These are phyloP conservation scores for Brachycybe producta DNA, from an alignment of 2,888 invertebrate genomes.

Conservation along the genomic window DNA sequence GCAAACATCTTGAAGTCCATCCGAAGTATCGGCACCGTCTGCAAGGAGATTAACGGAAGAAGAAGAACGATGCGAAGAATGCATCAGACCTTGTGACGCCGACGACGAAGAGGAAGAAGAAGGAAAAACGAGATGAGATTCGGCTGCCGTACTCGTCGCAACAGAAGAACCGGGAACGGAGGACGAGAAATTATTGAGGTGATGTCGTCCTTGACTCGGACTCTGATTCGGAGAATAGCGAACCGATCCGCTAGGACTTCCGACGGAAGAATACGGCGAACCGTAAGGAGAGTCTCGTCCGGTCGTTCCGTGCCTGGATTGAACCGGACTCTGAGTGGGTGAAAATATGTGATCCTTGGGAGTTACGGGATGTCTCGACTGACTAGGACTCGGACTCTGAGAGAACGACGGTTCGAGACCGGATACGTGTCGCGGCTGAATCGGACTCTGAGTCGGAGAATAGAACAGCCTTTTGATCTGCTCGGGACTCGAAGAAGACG, in stretches of 20 bases:
- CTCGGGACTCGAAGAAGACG: slow-evolving; percentile 21
- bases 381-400: slow-evolving; percentile 20
- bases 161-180: slow-evolving; percentile 1
- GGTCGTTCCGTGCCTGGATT: slow-evolving; percentile 17
- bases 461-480: slow-evolving; percentile 42
- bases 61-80: neutral
- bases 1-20: slow-evolving; percentile 15
- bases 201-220: slow-evolving; percentile 20
- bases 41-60: neutral
- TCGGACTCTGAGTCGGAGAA: slow-evolving; percentile 74
- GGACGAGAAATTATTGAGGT: neutral
- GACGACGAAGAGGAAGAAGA: neutral
- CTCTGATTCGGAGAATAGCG: slow-evolving; percentile 21
- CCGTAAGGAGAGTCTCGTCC: slow-evolving; percentile 21
- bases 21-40: slow-evolving; percentile 25
- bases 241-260: slow-evolving; percentile 20
- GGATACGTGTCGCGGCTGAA: slow-evolving; percentile 61
- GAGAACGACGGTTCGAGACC: slow-evolving; percentile 21
- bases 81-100: neutral
- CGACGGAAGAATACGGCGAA: slow-evolving; percentile 21
- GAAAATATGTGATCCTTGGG: slow-evolving; percentile 17
- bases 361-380: slow-evolving; percentile 12
- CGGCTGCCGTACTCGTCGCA: neutral
- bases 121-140: neutral
- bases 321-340: slow-evolving; percentile 20